Evolutionary conservation across 2,113 vertebrate genomes (phyloP), one percentile per base, ranked within the genome.

Genomic region (Daphoenositta chrysoptera): DNA sequence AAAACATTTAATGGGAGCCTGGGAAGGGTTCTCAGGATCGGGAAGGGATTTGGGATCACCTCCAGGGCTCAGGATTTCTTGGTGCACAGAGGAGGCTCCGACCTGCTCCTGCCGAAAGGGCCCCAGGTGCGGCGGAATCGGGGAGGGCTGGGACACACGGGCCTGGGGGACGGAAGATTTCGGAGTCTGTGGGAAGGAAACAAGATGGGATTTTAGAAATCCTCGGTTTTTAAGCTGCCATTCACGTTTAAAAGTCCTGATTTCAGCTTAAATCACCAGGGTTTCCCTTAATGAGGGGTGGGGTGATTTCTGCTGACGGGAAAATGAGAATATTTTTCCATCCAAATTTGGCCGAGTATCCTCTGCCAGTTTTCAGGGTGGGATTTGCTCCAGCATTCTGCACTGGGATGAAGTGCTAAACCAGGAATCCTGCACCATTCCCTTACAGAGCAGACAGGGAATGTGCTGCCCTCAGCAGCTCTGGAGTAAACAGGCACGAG

Each of bases 1-100:
- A 94, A 94, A 87, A 78, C 51, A 0, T 96, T 95, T 94, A 96
- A 95, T 88, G 84, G 82, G 50, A 68, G 64, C 56, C 87, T 77
- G 51, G 89, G 44, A 93, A 54, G 89, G 81, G 75, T 56, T 81
- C 75, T 90, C 54, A 64, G 68, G 87, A 4, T 26, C 18, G 39
- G 71, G 72, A 79, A 60, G 65, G 93, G 76, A 64, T 91, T 39
- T 13, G n/a, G 53, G 47, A 51, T 48, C 45, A 37, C 81, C 81
- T 76, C 40, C 63, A 31, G 7, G 4, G 14, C 80, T 94, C 58
- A 17, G 13, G 23, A 45, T 64, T 87, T 82, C 87, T 90, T 54
- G 81, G 81, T 86, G 91, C 2, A 42, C 15, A 20, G 66, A 3
- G 84, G 75, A 2, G 13, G 75, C 19, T 89, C 91, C 27, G 75